These are phyloP conservation scores for Lepidurus apus DNA, from an alignment of 1,140 invertebrate species.

Conservation along the genomic window DNA sequence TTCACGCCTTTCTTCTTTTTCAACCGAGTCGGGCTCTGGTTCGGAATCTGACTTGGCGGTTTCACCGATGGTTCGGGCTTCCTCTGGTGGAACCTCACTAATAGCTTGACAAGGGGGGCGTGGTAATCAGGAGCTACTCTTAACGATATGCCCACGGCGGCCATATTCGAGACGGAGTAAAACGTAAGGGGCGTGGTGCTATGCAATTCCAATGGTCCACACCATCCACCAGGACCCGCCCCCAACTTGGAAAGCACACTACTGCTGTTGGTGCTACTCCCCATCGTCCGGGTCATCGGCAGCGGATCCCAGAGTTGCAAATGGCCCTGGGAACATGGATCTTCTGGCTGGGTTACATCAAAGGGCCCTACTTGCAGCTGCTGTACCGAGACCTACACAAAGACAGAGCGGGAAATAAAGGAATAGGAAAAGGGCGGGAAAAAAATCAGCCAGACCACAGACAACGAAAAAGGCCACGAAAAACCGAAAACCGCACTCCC, in stretches of 20 bases:
- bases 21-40: not conserved
- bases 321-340: constrained; percentile 12
- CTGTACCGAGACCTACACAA: not conserved
- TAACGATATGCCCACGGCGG: not conserved
- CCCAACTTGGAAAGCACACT: not conserved
- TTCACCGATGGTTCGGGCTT: not conserved
- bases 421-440: not conserved
- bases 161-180: not conserved
- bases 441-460: not conserved
- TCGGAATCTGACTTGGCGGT: not conserved
- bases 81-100: not conserved
- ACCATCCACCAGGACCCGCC: not conserved
- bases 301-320: constrained; percentile 1
- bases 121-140: not conserved
- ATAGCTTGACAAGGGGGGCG: not conserved
- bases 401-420: not conserved
- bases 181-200: not conserved
- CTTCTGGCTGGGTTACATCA: constrained; percentile 14
- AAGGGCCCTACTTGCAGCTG: constrained; percentile 11
- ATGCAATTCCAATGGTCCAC: constrained; percentile 2
- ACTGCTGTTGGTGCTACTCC: not conserved
- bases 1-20: constrained; percentile 6
- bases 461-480: not conserved
- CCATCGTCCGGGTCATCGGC: not conserved
- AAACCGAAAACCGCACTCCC: not conserved